Evolutionary conservation across 2,888 invertebrate genomes (phyloP).

Genomic region (Alloplasta piceator): DNA sequence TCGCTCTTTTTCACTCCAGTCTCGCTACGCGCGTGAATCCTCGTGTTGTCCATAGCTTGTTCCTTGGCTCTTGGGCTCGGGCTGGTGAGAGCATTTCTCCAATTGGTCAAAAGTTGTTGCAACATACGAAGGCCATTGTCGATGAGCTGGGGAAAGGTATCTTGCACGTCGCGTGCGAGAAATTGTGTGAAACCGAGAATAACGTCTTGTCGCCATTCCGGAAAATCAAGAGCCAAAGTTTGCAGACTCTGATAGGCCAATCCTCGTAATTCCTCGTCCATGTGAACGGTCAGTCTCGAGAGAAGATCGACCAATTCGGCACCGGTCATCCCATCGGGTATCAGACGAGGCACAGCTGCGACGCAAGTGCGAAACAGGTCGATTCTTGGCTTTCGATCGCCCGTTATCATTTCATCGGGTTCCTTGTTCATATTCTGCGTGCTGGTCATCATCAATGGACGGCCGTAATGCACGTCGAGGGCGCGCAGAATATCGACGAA

Average conservation of each 20-base stretch:
- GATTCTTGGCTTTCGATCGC: conserved; percentile 98
- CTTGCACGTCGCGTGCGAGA: conserved; percentile 95
- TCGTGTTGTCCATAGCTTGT: conserved; percentile 75
- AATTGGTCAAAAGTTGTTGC: conserved; percentile 94
- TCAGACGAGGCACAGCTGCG: conserved; percentile 98
- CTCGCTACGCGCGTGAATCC: conserved; percentile 73
- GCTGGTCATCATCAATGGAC: conserved; percentile 98
- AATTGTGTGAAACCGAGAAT: conserved; percentile 95
- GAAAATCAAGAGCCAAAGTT: conserved; percentile 97
- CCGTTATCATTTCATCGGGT: conserved; percentile 95
- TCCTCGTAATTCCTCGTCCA: conserved; percentile 98
- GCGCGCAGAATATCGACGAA: conserved; percentile 98
- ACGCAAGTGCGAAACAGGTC: conserved; percentile 99
- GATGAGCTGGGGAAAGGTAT: conserved; percentile 94
- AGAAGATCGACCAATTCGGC: conserved; percentile 97
- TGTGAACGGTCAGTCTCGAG: conserved; percentile 97
- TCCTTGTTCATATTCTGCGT: conserved; percentile 98
- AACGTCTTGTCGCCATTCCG: conserved; percentile 99
- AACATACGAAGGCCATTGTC: conserved; percentile 97
- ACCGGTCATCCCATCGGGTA: conserved; percentile 98
- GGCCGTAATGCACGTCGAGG: conserved; percentile 96
- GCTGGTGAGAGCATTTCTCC: conserved; percentile 91
- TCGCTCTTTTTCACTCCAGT: conserved; percentile 76
- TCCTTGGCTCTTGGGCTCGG: conserved; percentile 81
- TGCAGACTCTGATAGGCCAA: conserved; percentile 97